Evolutionary conservation across 2,888 invertebrate species (phyloP).

Genomic region (Oxyteleia sp.): DNA sequence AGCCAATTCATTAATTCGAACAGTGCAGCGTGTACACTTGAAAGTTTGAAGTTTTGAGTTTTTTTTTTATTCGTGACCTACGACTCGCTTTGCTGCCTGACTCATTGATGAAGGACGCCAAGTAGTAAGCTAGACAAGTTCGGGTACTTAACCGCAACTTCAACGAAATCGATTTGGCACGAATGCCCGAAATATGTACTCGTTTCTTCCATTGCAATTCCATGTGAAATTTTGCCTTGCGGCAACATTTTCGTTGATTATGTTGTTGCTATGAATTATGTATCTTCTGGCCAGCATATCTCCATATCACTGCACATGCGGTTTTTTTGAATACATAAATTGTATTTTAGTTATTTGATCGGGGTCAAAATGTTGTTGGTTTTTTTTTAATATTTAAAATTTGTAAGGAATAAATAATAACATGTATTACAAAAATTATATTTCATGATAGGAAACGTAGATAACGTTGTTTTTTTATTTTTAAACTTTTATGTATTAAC

Average conservation of each 20-base stretch:
- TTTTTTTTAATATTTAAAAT: no score
- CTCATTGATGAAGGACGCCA: constrained; percentile 57
- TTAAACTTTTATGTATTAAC: no score
- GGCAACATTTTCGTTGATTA: constrained; percentile 35
- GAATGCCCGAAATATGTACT: constrained; percentile 39
- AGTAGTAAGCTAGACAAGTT: constrained; percentile 34
- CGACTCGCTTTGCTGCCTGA: constrained; percentile 37
- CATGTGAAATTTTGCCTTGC: constrained; percentile 19
- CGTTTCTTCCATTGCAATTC: constrained; percentile 30
- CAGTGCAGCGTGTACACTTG: constrained; percentile 21
- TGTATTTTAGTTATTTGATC: neutral
- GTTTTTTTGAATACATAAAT: constrained; percentile 11
- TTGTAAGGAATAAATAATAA: no score
- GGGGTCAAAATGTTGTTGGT: no score
- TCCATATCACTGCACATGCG: neutral
- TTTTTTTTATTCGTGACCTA: constrained; percentile 40
- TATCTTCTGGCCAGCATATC: constrained; percentile 20
- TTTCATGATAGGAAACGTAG: no score
- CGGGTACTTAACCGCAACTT: constrained; percentile 43
- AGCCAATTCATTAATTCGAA: constrained; percentile 44
- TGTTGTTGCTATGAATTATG: constrained; percentile 28
- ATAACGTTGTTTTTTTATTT: no score
- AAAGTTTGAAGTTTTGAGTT: constrained; percentile 24
- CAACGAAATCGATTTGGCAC: constrained; percentile 48
- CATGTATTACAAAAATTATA: no score